phyloP scores from a whole-genome alignment of 2,113 vertebrate genomes.

The Chitala chitala region DNA sequence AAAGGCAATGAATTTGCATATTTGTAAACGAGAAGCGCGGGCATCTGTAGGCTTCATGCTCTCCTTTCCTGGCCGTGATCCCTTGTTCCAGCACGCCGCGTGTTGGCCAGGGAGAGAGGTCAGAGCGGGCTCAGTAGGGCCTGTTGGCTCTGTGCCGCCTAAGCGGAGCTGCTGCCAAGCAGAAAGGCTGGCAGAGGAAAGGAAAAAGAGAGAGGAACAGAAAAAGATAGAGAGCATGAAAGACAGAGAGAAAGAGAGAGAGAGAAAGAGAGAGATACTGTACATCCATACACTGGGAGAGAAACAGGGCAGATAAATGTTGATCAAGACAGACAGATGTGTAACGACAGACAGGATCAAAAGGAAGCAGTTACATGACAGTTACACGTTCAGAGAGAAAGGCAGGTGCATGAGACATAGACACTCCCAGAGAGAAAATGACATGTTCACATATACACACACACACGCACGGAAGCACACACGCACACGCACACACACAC shows the following conservation, averaged over 20 bases:
- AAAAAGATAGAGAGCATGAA: background rate
- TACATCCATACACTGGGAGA: background rate
- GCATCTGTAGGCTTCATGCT: conserved; percentile 7
- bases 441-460: too few species aligned
- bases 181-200: background rate
- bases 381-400: background rate
- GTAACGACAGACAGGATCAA: background rate
- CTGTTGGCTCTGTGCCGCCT: background rate
- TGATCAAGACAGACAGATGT: background rate
- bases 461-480: too few species aligned
- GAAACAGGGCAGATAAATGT: too few species aligned
- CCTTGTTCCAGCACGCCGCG: background rate
- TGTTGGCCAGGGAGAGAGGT: background rate
- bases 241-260: background rate
- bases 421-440: too few species aligned
- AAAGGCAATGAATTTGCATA: conserved; percentile 22
- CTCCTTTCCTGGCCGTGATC: background rate
- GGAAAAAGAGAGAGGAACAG: background rate
- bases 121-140: background rate
- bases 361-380: background rate
- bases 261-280: background rate
- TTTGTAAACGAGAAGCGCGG: conserved; percentile 10
- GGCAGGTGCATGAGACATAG: too few species aligned
- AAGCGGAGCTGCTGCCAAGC: background rate
- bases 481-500: too few species aligned